Evolutionary conservation across 2,888 invertebrate genomes (phyloP).

Genomic region (Coleophora flavipennella): DNA sequence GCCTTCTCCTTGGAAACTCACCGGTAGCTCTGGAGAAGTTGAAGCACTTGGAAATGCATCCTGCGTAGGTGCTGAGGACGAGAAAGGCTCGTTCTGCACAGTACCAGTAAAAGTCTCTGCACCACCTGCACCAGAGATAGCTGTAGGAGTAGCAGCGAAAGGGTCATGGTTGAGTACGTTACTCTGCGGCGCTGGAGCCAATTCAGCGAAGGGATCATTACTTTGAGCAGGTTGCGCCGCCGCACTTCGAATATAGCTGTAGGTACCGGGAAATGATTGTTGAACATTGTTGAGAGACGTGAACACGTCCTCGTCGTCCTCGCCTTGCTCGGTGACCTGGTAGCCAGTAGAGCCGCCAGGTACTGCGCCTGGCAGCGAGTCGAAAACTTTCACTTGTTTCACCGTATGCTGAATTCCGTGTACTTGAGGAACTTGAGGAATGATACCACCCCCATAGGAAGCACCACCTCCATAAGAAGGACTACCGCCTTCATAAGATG

Average conservation of each 20-base stretch:
- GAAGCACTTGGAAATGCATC: slow-evolving; percentile 24
- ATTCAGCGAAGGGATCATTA: slow-evolving; percentile 36
- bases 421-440: slow-evolving; percentile 28
- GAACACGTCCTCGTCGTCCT: slow-evolving; percentile 49
- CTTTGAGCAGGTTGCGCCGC: slow-evolving; percentile 27
- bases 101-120: slow-evolving; percentile 34
- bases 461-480: slow-evolving; percentile 25
- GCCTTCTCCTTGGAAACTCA: slow-evolving; percentile 25
- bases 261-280: slow-evolving; percentile 45
- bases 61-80: slow-evolving; percentile 28
- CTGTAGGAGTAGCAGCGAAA: slow-evolving; percentile 34
- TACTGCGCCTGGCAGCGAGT: slow-evolving; percentile 44
- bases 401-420: slow-evolving; percentile 49
- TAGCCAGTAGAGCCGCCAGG: slow-evolving; percentile 40
- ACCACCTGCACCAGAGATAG: slow-evolving; percentile 30
- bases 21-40: slow-evolving; percentile 33
- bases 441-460: slow-evolving; percentile 14
- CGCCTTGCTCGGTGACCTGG: slow-evolving; percentile 56
- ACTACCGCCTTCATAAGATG: slow-evolving; percentile 20
- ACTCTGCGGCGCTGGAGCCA: slow-evolving; percentile 27
- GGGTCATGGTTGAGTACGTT: slow-evolving; percentile 33
- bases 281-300: slow-evolving; percentile 44
- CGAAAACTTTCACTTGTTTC: slow-evolving; percentile 58
- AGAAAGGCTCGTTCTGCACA: slow-evolving; percentile 29
- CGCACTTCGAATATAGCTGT: slow-evolving; percentile 38